Conservation (phyloP, 2,113 vertebrate genomes). For the Tautogolabrus adspersus region DNA sequence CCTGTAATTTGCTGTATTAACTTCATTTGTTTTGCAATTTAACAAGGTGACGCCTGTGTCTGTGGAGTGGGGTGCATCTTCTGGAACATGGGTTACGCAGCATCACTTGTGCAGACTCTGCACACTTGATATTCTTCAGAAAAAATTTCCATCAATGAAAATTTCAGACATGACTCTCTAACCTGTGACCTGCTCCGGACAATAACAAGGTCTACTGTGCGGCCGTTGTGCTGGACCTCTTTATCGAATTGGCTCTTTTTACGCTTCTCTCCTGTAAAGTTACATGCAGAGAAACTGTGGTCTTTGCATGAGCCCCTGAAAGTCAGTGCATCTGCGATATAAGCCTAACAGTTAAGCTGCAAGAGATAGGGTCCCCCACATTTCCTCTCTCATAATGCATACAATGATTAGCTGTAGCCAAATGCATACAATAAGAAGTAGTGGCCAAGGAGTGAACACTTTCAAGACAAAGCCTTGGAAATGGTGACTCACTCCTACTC, state of each 20-base stretch:
- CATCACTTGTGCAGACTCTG: conserved; percentile 49
- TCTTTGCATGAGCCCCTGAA: conserved; percentile 41
- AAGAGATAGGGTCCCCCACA: conserved; percentile 23
- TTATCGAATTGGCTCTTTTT: conserved; percentile 71
- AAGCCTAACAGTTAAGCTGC: conserved; percentile 26
- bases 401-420: conserved; percentile 13
- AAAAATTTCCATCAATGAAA: conserved; percentile 57
- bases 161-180: conserved; percentile 58
- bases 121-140: conserved; percentile 52
- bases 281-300: conserved; percentile 43
- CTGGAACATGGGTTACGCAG: conserved; percentile 45
- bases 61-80: conserved; percentile 15
- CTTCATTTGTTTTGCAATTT: conserved; percentile 49
- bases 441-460: conserved; percentile 26
- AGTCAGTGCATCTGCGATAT: conserved; percentile 45
- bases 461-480: conserved; percentile 46
- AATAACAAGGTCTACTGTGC: conserved; percentile 70
- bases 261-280: conserved; percentile 23
- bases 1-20: conserved; percentile 45
- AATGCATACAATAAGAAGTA: conserved; percentile 16
- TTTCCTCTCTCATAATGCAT: conserved; percentile 40
- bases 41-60: conserved; percentile 45
- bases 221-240: conserved; percentile 63
- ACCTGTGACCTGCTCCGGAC: conserved; percentile 52
- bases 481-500: conserved; percentile 57